Base-by-base conservation (phyloP, 2,888 invertebrate genomes). In the Rapana venosa region DNA sequence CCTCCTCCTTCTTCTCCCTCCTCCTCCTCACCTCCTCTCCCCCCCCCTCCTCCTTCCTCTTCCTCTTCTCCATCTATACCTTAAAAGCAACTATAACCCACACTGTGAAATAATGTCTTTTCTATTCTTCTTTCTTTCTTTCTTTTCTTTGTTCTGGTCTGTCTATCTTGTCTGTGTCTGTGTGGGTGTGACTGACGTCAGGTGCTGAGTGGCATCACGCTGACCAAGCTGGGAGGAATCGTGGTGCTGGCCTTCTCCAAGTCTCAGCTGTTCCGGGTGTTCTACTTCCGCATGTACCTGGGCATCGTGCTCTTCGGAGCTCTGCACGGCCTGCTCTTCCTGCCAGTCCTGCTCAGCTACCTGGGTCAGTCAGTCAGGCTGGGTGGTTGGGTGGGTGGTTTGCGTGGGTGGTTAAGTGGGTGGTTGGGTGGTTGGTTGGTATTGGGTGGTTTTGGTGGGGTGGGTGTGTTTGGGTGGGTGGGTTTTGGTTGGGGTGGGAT, bases 151-250 rank as follows among this genome's bases (percentile, higher is more conserved):
- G 70, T 20, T 26, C 26, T 22, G 13, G 13, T 35, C 11, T 1
- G 20, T 79, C 11, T 5, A 22, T 22, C 26, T 17, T 81, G 0
- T 36, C 81, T 6, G 22, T 36, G 8, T 81, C 30, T 0, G 6
- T 77, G 77, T 77, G 77, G 6, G 26, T 22, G 17, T n/a, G n/a
- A n/a, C n/a, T n/a, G n/a, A n/a, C n/a, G 96, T 32, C 95, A 98
- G 97, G 98, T 99, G 93, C 98, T 99, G 92, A 98, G 98, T 85
- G 99, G 99, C 90, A 99, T 99, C 95, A 99, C 99, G 22, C 97
- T 99, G 91, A 99, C 99, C 91, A 99, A 99, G 97, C 98, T 99
- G 96, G 99, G 98, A 83, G 99, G 99, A 86, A 99, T 99, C 96
- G 97, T 99, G 92, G 99, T 99, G 89, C 97, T 99, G 92, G 99